Evolutionary conservation across 2,888 invertebrate genomes (phyloP), one percentile per base, ranked within the genome.

Genomic region (Emmelina monodactyla): DNA sequence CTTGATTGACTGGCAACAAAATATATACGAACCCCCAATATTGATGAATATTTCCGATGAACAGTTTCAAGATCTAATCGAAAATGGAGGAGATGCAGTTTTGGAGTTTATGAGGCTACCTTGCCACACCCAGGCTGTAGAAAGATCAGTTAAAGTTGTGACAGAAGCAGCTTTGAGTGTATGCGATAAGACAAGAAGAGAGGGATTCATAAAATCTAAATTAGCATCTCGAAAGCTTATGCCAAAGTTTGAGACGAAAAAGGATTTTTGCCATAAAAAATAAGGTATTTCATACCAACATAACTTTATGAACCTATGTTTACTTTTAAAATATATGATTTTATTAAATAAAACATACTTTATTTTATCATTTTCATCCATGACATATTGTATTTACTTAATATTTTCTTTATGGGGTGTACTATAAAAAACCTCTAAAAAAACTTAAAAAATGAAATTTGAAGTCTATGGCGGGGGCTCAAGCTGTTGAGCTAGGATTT

Each of bases 1-100:
- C 31, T 19, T 50, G 7, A 44, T 49, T 10, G 22, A 46, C 14
- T 50, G 46, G 47, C 48, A 49, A 16, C 25, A 42, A 32, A 32
- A 40, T 10, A 36, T 45, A 31, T 35, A 39, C 7, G 34, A 41
- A 25, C 41, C 41, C 31, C 38, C 39, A 14, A 28, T 41, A 34
- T 37, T 47, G 14, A 41, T 34, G 37, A 4, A n/a, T 25, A 12
- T 45, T 35, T 31, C 37, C 13, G 37, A 45, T 11, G 38, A 43
- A 41, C 16, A 40, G 14, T 9, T 42, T 7, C 19, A 31, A 30
- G 14, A 34, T 11, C 32, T 46, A 29, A 29, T 40, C 25, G 32
- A 22, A 35, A 30, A 33, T 36, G 38, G 34, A 33, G 40, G 38
- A 34, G 39, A 43, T 28, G 35, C 32, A 11, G 32, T 38, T 16